Evolutionary conservation across 2,113 vertebrate genomes (phyloP), one percentile per base, ranked within the genome.

Genomic region (Mobula birostris): DNA sequence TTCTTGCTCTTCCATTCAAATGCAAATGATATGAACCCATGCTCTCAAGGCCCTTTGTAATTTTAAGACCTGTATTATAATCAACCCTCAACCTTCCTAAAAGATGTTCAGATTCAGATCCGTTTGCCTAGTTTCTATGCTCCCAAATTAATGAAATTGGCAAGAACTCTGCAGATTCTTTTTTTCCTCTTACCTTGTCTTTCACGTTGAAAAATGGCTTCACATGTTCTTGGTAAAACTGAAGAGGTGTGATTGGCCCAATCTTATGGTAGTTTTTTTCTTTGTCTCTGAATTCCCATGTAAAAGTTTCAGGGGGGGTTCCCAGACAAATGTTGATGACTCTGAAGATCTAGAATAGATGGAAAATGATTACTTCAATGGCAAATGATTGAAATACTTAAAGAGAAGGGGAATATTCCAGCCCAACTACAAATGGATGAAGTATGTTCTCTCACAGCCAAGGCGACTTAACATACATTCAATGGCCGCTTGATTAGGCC

Each of bases 221-320:
- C 95, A 99, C 98, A 0, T 99, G 98, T 15, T 99, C 96, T 0
- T 90, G 97, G 96, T 99, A 99, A 97, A 99, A 99, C 94, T 98
- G 96, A 96, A 97, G 95, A 0, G 99, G 99, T 29, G 98, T 97
- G 94, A 99, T 78, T 0, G 98, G 98, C 85, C 98, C 98, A 0
- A 98, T 97, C 48, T 97, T 98, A 95, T 99, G 97, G 95, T 98
- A 99, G 94, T 96, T 98, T 96, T 99, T 99, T 95, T 99, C 99
- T 96, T 99, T 99, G 95, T 99, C 99, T 94, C 98, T 96, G 96
- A 98, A 99, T 94, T 99, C 99, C 99, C 99, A 99, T 95, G 97
- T 97, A 96, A 99, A 98, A 29, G 97, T 98, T 80, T 98, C 98
- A 0, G 98, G 99, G 90, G 99, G 99, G 95, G 95, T 99, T 94